Base-by-base conservation (phyloP, 2,888 invertebrate species). In the Pomacea canaliculata region DNA sequence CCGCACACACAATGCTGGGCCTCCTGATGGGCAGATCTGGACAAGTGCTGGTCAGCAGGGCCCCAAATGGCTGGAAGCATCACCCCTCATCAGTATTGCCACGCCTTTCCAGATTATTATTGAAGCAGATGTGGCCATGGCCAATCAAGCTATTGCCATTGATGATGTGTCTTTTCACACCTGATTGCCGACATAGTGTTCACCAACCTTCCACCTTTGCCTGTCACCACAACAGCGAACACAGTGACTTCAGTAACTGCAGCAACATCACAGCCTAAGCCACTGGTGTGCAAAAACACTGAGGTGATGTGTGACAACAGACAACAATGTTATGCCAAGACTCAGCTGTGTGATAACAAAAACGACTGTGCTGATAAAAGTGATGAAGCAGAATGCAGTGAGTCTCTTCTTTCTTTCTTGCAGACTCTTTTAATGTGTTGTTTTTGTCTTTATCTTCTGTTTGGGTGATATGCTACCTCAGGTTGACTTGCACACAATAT, bases 101-200 rank as follows among this genome's bases (percentile, higher is more conserved):
- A 65, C 78, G 13, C 83, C 82, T 51, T 88, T 88, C 81, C 79
- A 86, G 73, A 83, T 89, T 62, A 81, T 89, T 27, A 80, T 89
- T 48, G 88, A 88, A 75, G 88, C 81, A 27, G 81, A 84, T 12
- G 78, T 85, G 60, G 87, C 87, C 10, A 77, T 73, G 18, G 84
- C 85, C 23, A 83, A 82, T 76, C 79, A 82, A 16, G 89, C 87
- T 75, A 87, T 74, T n/a, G 68, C 74, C n/a, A 49, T 74, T 19
- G 74, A 74, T 60, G 74, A 74, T 67, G 62, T 74, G 10, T 82
- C 85, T 23, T 23, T 85, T 89, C 66, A 85, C 87, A 9, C 86
- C 88, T 70, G 87, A 84, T 12, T 89, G 89, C 83, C 83, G 79
- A 51, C 71, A 79, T 10, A 79, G 81, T 23, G 23, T n/a, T n/a